Evolutionary conservation across 2,888 invertebrate species (phyloP).

Genomic region (Lycophotia porphyrea): DNA sequence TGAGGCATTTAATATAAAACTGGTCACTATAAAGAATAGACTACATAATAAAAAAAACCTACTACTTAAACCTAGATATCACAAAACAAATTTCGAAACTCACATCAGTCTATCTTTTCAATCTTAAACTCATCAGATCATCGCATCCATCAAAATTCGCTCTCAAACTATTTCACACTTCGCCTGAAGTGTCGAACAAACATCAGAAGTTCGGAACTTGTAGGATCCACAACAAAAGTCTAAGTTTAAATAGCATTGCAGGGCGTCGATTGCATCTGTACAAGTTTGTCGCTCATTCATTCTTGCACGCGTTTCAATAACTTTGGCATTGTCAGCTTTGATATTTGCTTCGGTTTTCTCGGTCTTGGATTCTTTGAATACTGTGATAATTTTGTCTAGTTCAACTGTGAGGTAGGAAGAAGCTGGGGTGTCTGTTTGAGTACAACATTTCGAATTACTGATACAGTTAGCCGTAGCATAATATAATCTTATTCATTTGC

Average conservation of each 20-base stretch:
- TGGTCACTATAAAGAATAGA: not conserved
- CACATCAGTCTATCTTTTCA: conserved; percentile 37
- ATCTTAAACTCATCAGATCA: conserved; percentile 51
- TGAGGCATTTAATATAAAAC: not conserved
- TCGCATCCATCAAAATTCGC: conserved; percentile 51
- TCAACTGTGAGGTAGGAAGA: not conserved
- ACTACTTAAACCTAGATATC: not conserved
- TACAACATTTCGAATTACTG: too few species aligned
- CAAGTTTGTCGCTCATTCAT: conserved; percentile 63
- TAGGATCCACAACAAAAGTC: conserved; percentile 54
- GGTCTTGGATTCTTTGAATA: conserved; percentile 33
- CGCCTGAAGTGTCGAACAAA: conserved; percentile 38
- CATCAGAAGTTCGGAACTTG: conserved; percentile 53
- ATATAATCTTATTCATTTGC: too few species aligned
- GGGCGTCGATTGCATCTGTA: conserved; percentile 60
- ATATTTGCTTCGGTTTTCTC: conserved; percentile 50
- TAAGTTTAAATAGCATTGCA: conserved; percentile 65
- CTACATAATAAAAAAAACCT: conserved; percentile 5
- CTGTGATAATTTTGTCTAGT: conserved; percentile 18
- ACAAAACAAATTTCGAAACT: conserved; percentile 42
- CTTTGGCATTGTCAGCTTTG: conserved; percentile 52
- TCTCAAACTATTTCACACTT: conserved; percentile 49
- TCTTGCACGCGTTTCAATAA: conserved; percentile 56
- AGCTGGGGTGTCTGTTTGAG: not conserved
- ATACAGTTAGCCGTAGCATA: too few species aligned